These are phyloP conservation scores for Chaetodon trifasciatus DNA, from an alignment of 2,797 vertebrate genomes.

Conservation along the genomic window DNA sequence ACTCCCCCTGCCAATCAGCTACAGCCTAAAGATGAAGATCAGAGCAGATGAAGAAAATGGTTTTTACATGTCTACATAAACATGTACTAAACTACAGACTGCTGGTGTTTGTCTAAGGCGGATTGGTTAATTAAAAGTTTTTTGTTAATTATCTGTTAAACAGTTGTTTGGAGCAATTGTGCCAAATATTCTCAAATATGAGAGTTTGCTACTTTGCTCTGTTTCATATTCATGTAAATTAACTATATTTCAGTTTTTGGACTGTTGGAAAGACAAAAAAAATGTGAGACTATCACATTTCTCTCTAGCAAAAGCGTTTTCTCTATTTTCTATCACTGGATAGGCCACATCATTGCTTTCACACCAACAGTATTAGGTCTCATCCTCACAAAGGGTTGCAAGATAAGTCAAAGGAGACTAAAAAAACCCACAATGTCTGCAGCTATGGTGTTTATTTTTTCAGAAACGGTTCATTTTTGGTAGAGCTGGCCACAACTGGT, in stretches of 20 bases:
- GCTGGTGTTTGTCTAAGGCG: background rate
- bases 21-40: conserved; percentile 10
- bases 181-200: background rate
- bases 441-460: background rate
- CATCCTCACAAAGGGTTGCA: background rate
- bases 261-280: background rate
- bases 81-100: background rate
- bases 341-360: background rate
- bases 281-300: background rate
- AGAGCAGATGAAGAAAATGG: background rate
- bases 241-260: background rate
- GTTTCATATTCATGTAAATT: background rate
- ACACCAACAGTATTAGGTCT: background rate
- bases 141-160: background rate
- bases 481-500: too few species aligned
- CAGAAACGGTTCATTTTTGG: background rate
- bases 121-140: background rate
- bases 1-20: background rate
- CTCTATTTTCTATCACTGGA: conserved; percentile 3
- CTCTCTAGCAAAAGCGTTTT: background rate
- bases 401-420: background rate
- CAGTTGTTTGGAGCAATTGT: background rate
- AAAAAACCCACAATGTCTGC: background rate
- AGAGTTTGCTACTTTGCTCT: background rate
- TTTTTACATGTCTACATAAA: background rate